phyloP scores from a whole-genome alignment of 2,797 vertebrate genomes.

The Crocidura indochinensis region DNA sequence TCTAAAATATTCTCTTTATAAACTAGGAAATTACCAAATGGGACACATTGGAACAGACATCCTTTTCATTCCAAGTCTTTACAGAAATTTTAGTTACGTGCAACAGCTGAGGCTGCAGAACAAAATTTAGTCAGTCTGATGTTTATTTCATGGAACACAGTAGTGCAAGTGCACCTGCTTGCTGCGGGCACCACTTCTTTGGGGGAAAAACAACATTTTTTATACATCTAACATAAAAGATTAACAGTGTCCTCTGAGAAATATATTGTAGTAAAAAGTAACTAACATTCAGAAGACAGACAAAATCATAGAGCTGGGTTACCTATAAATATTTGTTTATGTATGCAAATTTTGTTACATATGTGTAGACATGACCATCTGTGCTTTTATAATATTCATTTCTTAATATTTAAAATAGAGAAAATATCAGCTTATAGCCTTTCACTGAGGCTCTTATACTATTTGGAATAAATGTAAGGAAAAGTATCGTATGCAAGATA shows the following conservation, averaged over 20 bases:
- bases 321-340: too few relatives aligned
- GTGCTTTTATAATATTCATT: background rate
- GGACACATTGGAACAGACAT: slow-evolving; percentile 10
- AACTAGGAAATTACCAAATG: slow-evolving; percentile 45
- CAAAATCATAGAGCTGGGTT: too few relatives aligned
- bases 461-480: background rate
- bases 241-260: slow-evolving; percentile 64
- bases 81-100: slow-evolving; percentile 65
- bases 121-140: slow-evolving; percentile 72
- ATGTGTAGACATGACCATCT: too few relatives aligned
- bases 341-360: too few relatives aligned
- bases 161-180: slow-evolving; percentile 66
- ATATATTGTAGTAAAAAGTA: slow-evolving; percentile 38
- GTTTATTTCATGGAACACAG: slow-evolving; percentile 70
- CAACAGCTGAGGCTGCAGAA: slow-evolving; percentile 64
- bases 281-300: background rate
- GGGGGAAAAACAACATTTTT: slow-evolving; percentile 34
- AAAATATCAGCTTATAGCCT: background rate
- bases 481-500: background rate
- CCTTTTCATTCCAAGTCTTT: slow-evolving; percentile 71
- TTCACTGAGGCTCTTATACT: background rate
- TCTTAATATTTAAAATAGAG: slow-evolving; percentile 43
- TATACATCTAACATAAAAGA: slow-evolving; percentile 43
- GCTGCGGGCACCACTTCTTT: slow-evolving; percentile 41
- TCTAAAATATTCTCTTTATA: slow-evolving; percentile 68